Base-by-base conservation (phyloP, 2,888 invertebrate species). In the Luperina testacea region DNA sequence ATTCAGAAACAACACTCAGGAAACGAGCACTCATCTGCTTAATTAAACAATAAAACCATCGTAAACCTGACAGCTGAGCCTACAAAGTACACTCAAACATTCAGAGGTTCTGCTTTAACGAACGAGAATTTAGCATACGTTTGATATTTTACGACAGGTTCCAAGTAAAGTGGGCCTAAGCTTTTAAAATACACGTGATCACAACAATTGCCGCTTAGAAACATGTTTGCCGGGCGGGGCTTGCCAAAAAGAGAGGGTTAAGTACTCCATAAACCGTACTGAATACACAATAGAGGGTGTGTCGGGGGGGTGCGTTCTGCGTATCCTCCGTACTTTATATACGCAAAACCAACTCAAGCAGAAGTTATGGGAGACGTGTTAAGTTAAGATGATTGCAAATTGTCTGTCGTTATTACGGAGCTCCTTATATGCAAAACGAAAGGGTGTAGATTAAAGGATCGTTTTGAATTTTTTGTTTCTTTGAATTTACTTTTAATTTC, bases 181-280 rank as follows among this genome's bases (percentile, higher is more conserved):
- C 81, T 81, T 80, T 88, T 85, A 76, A 80, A 82, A 83, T 65
- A 77, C 76, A 73, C 65, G 76, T 72, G 77, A 72, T 82, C 73
- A 80, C 73, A 70, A 81, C 72, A 73, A 84, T 65, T 78, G 70
- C 75, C 78, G 80, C 71, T 87, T 87, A 85, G 87, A 73, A 86
- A 88, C 86, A 85, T 79, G 87, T 83, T 82, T 83, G 82, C 84
- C 86, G 82, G 88, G 89, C 81, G 87, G 87, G 83, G 86, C 84
- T 89, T 92, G 92, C 92, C 92, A 92, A 93, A 93, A 94, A 91
- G 91, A 91, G 91, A 90, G 92, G 92, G 92, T 93, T 93, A 93
- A 93, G 91, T 91, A 90, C 92, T 90, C 90, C 90, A 91, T 95
- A 94, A 94, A 93, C 90, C 88, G 90, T 88, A 89, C 90, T 90